These are phyloP conservation scores for Sminthurinus aureus DNA, from an alignment of 2,888 invertebrate species.

Conservation along the genomic window DNA sequence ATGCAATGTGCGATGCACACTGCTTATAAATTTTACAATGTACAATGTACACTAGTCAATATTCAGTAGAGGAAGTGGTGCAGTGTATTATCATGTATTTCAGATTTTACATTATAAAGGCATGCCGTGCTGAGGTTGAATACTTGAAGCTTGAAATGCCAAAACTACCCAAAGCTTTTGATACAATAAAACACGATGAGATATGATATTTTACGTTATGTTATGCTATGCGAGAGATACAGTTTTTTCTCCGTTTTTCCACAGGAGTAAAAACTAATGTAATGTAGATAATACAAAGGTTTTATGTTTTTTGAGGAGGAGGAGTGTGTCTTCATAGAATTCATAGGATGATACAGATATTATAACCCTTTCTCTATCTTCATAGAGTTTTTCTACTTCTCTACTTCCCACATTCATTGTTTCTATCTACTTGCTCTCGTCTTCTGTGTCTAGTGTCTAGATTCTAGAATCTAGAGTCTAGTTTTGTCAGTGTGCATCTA, in stretches of 20 bases:
- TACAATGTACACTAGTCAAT: no score
- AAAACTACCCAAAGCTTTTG: background rate
- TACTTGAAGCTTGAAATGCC: background rate
- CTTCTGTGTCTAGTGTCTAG: background rate
- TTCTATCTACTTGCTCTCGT: background rate
- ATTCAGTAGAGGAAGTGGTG: no score
- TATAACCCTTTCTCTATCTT: conserved; percentile 22
- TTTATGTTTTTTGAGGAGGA: conserved; percentile 12
- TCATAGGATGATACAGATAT: no score
- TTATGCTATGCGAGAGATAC: background rate
- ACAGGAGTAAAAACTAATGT: no score
- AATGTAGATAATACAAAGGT: background rate
- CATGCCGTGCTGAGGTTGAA: background rate
- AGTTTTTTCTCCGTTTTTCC: background rate
- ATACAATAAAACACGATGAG: background rate
- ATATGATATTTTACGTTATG: background rate
- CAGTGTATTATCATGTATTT: background rate
- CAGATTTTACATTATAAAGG: background rate
- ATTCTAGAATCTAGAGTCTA: background rate
- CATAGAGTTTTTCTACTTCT: background rate
- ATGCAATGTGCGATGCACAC: background rate
- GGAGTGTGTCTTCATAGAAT: conserved; percentile 10
- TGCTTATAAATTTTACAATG: no score
- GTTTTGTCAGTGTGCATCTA: background rate
- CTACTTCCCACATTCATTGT: background rate